Evolutionary conservation across 2,888 invertebrate genomes (phyloP), one percentile per base, ranked within the genome.

Genomic region (Arctia plantaginis): DNA sequence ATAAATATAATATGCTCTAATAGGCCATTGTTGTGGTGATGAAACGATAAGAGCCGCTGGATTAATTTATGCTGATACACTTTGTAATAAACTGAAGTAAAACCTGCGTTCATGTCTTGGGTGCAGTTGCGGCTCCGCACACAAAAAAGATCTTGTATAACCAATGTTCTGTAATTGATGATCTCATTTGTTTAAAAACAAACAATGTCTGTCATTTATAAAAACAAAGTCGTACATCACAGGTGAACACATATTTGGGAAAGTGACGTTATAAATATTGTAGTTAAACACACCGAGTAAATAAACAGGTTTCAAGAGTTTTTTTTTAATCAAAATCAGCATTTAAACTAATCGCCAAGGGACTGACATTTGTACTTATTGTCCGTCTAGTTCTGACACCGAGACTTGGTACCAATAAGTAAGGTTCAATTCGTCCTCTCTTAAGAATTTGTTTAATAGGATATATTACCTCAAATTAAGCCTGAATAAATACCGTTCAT

Each of bases 61-160:
- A 85, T 85, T 85, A 85, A 85, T 82, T 85, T 83, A 85, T 83
- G 81, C 79, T 77, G 83, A 85, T 85, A 85, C 27, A 44, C 75
- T 70, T 80, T 80, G 79, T 75, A 71, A 77, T 74, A 77, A 79
- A 66, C 71, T 69, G 76, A 79, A 78, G 77, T 78, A 77, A 82
- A 79, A 79, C 78, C 78, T 83, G 85, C 79, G 72, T 71, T 23
- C 0, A 77, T 73, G 80, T 71, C 70, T 71, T 64, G 23, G 69
- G 66, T 51, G 73, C 66, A 30, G 65, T 71, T 55, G 13, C 78
- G 72, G 82, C 74, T 78, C 84, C 66, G 76, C 51, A n/a, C 13
- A 41, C 35, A 47, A 39, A 69, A 39, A 55, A 55, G 13, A 27
- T 13, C 10, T 59, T 27, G 59, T 27, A 4, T 12, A 27, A 27